Conservation (phyloP, 2,797 vertebrate species). For the Darevskia mixta region DNA sequence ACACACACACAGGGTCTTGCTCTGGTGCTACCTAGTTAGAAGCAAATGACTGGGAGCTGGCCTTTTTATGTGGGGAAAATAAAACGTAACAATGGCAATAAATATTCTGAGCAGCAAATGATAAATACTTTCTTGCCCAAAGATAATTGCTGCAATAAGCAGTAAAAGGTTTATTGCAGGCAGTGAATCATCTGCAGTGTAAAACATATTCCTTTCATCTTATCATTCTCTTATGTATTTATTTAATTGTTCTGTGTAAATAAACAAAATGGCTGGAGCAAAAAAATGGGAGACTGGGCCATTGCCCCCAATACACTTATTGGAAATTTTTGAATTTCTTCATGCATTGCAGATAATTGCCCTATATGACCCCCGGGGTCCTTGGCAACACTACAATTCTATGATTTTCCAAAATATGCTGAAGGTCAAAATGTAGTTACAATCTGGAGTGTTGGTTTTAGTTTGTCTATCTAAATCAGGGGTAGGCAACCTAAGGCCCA, state of each 20-base stretch:
- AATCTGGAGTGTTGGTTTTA: background rate
- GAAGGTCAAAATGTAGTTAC: background rate
- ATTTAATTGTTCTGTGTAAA: background rate
- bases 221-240: background rate
- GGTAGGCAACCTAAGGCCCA: no score
- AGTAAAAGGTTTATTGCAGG: background rate
- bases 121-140: background rate
- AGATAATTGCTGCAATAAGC: background rate
- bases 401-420: background rate
- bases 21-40: background rate
- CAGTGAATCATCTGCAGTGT: accelerated
- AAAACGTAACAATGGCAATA: background rate
- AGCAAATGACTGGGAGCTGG: background rate
- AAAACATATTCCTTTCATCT: background rate
- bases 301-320: background rate
- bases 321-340: background rate
- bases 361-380: no score
- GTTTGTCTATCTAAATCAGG: background rate
- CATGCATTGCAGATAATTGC: no score
- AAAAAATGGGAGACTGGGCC: background rate
- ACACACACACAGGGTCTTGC: background rate
- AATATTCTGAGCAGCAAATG: accelerated
- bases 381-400: no score
- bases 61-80: background rate
- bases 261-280: background rate